phyloP scores from a whole-genome alignment of 1,140 invertebrate genomes.

The Cyrtorhinus lividipennis region DNA sequence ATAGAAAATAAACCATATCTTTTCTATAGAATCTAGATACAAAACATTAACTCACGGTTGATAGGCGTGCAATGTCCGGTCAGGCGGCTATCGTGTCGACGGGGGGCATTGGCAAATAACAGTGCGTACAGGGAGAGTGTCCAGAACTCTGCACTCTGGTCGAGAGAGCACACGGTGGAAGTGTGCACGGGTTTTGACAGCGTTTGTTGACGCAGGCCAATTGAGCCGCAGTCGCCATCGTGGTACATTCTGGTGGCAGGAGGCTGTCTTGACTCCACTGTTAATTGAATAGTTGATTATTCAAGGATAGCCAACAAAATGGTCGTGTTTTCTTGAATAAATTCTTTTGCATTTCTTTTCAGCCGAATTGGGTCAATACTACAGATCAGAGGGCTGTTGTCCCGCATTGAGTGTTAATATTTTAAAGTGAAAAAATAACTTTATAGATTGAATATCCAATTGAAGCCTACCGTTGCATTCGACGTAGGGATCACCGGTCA shows the following conservation, averaged over 20 bases:
- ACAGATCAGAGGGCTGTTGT: too few species aligned
- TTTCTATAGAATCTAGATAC: too few species aligned
- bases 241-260: conserved; percentile 53
- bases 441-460: conserved; percentile 10
- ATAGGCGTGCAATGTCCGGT: conserved; percentile 46
- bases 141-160: conserved; percentile 64
- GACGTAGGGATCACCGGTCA: conserved; percentile 61
- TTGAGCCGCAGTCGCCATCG: conserved; percentile 59
- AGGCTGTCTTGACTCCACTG: conserved; percentile 25
- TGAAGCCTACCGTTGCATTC: conserved; percentile 41
- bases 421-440: too few species aligned
- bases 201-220: conserved; percentile 59
- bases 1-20: too few species aligned
- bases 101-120: conserved; percentile 69
- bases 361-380: too few species aligned
- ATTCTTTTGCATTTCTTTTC: too few species aligned
- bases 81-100: conserved; percentile 48
- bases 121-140: conserved; percentile 60
- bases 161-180: conserved; percentile 50
- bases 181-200: conserved; percentile 60
- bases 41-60: too few species aligned
- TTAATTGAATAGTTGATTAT: too few species aligned
- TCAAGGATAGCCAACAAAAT: too few species aligned
- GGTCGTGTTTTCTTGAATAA: conserved; percentile 24
- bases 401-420: too few species aligned